Conservation (phyloP, 2,797 vertebrate genomes). For the Leucoraja ocellata region DNA sequence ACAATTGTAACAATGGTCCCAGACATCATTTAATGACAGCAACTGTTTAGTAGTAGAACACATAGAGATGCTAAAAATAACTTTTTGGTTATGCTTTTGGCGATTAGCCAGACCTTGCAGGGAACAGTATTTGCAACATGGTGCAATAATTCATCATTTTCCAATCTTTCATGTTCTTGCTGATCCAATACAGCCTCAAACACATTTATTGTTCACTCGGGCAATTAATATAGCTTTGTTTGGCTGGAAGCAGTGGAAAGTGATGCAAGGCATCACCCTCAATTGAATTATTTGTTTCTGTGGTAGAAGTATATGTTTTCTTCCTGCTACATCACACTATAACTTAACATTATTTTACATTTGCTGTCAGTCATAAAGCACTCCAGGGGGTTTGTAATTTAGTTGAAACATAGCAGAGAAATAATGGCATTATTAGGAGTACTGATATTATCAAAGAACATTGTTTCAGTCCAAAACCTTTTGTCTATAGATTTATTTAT, state of each 20-base stretch:
- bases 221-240: slow-evolving; percentile 50
- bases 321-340: slow-evolving; percentile 21
- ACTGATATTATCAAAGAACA: neutral
- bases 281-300: slow-evolving; percentile 47
- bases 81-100: slow-evolving; percentile 43
- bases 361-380: slow-evolving; percentile 7
- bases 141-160: slow-evolving; percentile 59
- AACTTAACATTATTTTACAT: slow-evolving; percentile 16
- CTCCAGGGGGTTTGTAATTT: neutral
- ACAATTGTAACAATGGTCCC: neutral
- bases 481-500: neutral
- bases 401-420: neutral
- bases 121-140: slow-evolving; percentile 65
- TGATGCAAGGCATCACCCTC: slow-evolving; percentile 39
- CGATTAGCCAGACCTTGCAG: slow-evolving; percentile 48
- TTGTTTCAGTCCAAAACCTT: neutral
- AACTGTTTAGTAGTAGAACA: slow-evolving; percentile 55
- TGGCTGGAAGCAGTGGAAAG: slow-evolving; percentile 48
- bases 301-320: slow-evolving; percentile 42
- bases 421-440: neutral
- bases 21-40: neutral
- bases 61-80: slow-evolving; percentile 51
- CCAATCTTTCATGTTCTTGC: slow-evolving; percentile 51
- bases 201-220: slow-evolving; percentile 52
- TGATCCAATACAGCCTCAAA: slow-evolving; percentile 51